A percentile compares a stretch with the other conserved stretches of the same genome.
phyloP scores from a whole-genome alignment of 2,797 vertebrate genomes.

The Sebastes oblongus region DNA sequence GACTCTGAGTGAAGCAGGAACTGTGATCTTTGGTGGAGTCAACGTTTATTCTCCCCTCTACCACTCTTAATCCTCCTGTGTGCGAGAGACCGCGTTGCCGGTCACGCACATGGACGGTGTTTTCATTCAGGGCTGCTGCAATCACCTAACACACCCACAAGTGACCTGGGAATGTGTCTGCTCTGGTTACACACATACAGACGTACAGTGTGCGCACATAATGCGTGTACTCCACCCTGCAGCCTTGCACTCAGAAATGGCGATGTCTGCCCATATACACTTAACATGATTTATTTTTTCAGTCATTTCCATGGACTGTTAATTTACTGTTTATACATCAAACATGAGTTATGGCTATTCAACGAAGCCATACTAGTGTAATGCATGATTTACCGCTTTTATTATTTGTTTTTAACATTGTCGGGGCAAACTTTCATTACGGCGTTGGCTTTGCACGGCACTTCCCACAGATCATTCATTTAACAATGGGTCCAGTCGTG shows the following conservation, averaged over 20 bases:
- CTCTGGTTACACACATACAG: conserved; percentile 26
- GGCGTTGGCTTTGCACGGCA: background rate
- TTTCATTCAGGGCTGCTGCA: conserved; percentile 61
- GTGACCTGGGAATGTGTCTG: conserved; percentile 63
- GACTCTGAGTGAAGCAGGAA: conserved; percentile 19
- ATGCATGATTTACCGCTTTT: background rate
- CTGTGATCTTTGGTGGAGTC: conserved; percentile 64
- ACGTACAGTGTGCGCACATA: background rate
- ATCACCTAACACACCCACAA: conserved; percentile 56
- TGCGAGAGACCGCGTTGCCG: conserved; percentile 28
- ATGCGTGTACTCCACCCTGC: conserved; percentile 13
- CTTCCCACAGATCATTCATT: conserved; percentile 3
- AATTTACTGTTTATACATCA: background rate
- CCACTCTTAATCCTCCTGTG: conserved; percentile 59
- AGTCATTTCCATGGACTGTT: background rate
- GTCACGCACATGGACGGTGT: conserved; percentile 66
- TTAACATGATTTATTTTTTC: conserved; percentile 1
- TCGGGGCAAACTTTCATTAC: background rate
- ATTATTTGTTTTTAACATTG: background rate
- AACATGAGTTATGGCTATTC: background rate
- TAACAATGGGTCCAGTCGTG: conserved; percentile 12
- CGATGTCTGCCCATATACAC: background rate
- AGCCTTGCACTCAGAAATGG: background rate
- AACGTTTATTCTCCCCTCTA: conserved; percentile 42
- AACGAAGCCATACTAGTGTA: no score